These are phyloP conservation scores for Gymnoscopelus braueri DNA, from an alignment of 2,797 vertebrate genomes.

Conservation along the genomic window DNA sequence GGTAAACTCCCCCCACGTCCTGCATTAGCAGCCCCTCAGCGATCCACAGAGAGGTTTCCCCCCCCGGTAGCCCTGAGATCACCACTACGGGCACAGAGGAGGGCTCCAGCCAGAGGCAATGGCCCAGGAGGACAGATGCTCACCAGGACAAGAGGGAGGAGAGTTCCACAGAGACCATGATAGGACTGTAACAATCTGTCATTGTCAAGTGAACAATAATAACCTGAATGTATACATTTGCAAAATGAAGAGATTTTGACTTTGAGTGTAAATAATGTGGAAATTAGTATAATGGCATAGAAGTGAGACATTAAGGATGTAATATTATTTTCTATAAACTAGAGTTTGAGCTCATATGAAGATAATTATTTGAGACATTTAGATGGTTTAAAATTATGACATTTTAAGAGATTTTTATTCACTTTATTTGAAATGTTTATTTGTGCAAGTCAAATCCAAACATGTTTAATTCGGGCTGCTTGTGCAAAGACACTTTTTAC, in stretches of 20 bases:
- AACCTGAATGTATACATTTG: neutral
- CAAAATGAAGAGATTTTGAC: neutral
- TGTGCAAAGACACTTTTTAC: constrained; percentile 7
- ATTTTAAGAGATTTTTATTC: neutral
- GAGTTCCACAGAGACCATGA: constrained; percentile 31
- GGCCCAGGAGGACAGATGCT: constrained; percentile 19
- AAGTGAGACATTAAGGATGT: no score
- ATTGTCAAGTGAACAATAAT: no score
- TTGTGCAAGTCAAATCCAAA: neutral
- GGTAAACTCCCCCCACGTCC: constrained; percentile 43
- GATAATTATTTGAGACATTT: no score
- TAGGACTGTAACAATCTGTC: no score
- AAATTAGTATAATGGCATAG: no score
- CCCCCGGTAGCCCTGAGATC: constrained; percentile 41
- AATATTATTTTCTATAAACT: no score
- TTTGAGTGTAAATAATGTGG: neutral
- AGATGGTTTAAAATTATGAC: neutral
- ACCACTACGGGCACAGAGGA: constrained; percentile 46
- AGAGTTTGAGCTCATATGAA: no score
- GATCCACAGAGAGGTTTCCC: constrained; percentile 30
- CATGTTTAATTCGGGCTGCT: no score
- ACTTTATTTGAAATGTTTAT: neutral
- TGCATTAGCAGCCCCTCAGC: constrained; percentile 27
- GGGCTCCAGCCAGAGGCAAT: constrained; percentile 27
- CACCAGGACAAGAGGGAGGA: constrained; percentile 49